Base-by-base conservation (phyloP, 1,140 invertebrate genomes). In the Caenorhabditis briggsae region DNA sequence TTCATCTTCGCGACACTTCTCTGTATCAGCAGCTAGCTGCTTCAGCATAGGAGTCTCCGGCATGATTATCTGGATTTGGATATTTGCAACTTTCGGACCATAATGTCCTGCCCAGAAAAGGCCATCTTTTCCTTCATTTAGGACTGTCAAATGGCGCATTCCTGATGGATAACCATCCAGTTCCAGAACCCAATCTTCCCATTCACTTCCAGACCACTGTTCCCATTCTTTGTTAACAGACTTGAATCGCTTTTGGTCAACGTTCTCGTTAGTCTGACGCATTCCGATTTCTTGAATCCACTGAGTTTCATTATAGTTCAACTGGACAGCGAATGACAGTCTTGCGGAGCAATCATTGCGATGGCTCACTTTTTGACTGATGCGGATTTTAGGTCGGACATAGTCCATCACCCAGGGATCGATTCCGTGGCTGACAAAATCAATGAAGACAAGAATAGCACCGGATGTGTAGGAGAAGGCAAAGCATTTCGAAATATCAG, bases 81-180 rank as follows among this genome's bases (percentile, higher is more conserved):
- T 48, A 14, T 78, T 78, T 1, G 70, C 70, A 23, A 78, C 14
- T 78, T 78, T 78, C 11, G 70, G 70, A 14, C 70, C 70, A 23
- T 53, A 78, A n/a, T 53, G 53, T 20, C 70, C 70, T 50, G 14
- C n/a, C 70, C 70, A 78, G 18, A 78, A 78, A n/a, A 50, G 5
- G n/a, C 70, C 46, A 50, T 78, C 70, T 48, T 78, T 20, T 23
- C 70, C 70, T 20, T 78, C 70, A 25, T 78, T 78, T n/a, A 78
- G 9, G 11, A 78, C 20, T 18, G 70, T 78, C 14, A 78, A 43
- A n/a, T 78, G 46, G 18, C 70, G 70, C 20, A 78, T 78, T 50
- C 70, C 70, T 5, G 70, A 78, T 2, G 70, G 70, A 53, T 78
- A 78, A 23, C 50, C 70, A 12, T 50, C n/a, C 8, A 78, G 53